Conservation (phyloP, 2,888 invertebrate genomes). For the Notocelia uddmanniana region DNA sequence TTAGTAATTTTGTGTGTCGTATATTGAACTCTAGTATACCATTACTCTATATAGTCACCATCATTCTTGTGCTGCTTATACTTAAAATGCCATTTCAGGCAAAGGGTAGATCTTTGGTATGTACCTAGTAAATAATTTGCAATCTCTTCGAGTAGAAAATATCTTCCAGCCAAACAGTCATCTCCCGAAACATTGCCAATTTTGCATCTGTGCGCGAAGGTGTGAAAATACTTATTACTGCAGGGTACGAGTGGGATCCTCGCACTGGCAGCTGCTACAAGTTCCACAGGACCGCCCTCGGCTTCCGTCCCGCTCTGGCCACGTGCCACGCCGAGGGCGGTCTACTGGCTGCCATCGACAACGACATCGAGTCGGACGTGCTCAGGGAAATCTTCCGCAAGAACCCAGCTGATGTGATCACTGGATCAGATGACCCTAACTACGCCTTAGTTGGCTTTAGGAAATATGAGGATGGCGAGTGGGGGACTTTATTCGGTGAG, state of each 20-base stretch:
- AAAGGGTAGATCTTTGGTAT: no score
- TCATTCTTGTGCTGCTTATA: no score
- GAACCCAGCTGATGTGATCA: not conserved
- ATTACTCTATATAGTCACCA: no score
- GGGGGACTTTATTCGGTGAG: not conserved
- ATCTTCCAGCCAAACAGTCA: no score
- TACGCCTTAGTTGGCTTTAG: not conserved
- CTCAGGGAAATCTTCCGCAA: not conserved
- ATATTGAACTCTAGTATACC: no score
- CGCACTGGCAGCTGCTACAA: slow-evolving; percentile 23
- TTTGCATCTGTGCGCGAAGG: no score
- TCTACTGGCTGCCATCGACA: slow-evolving; percentile 10
- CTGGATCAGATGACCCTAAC: not conserved
- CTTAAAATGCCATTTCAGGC: no score
- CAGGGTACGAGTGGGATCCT: slow-evolving; percentile 8
- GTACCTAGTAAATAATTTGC: no score
- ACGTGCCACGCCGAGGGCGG: slow-evolving; percentile 10
- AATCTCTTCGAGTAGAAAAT: no score
- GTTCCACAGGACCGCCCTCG: not conserved
- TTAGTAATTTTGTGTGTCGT: no score
- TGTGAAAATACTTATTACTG: not conserved
- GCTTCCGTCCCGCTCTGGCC: not conserved
- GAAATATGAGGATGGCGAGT: not conserved
- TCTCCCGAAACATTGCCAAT: no score
- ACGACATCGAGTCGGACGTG: not conserved